Percentiles rank a stretch among this genome's conserved stretches.
phyloP scores from a whole-genome alignment of 2,888 invertebrate species.

The Eupithecia exiguata region DNA sequence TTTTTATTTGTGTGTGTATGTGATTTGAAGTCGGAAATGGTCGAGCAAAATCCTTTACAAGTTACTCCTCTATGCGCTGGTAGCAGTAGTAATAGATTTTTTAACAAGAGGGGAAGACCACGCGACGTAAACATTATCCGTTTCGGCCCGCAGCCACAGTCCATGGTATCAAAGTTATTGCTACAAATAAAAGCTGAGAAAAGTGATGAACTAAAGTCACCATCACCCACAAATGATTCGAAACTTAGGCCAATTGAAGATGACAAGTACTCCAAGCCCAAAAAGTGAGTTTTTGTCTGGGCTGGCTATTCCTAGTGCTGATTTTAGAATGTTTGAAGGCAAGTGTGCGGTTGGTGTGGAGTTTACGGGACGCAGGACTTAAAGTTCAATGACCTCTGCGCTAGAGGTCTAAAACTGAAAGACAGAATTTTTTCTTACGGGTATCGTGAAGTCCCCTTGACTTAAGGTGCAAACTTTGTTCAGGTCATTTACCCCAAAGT shows the following conservation, averaged over 20 bases:
- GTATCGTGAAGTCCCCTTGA: no score
- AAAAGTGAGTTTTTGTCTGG: not conserved
- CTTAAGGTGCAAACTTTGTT: no score
- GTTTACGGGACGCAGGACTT: no score
- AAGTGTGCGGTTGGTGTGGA: no score
- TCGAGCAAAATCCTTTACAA: conserved; percentile 59
- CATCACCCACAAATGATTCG: not conserved
- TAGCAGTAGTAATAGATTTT: conserved; percentile 15
- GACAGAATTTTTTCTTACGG: no score
- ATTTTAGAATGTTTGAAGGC: not conserved
- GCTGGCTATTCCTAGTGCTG: not conserved
- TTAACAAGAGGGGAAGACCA: conserved; percentile 66
- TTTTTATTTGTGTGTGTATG: no score
- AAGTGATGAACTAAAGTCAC: not conserved
- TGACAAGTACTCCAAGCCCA: conserved; percentile 7
- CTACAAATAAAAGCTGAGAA: conserved; percentile 42
- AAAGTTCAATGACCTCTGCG: no score
- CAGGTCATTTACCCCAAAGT: no score
- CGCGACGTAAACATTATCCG: conserved; percentile 51
- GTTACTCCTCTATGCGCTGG: conserved; percentile 27
- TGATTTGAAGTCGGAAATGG: no score
- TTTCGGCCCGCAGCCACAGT: conserved; percentile 68
- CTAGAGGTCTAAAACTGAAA: no score
- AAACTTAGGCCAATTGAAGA: conserved; percentile 6
- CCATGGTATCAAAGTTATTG: conserved; percentile 66